Percentiles rank a stretch among this genome's conserved stretches.
Evolutionary conservation across 2,888 invertebrate species (phyloP).

Genomic region (Nomada ruficornis): DNA sequence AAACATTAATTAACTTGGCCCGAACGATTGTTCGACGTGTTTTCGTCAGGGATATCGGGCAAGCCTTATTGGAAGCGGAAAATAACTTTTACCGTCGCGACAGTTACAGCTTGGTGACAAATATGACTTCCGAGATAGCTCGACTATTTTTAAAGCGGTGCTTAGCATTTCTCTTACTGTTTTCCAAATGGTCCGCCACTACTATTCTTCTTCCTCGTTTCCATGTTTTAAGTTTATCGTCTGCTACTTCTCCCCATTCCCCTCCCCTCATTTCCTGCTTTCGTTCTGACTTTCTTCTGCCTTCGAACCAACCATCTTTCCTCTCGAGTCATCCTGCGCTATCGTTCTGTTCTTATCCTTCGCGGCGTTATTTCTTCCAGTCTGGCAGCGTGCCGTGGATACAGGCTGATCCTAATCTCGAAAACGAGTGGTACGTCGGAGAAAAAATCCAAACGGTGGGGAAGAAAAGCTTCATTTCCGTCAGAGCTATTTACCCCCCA

Average conservation of each 20-base stretch:
- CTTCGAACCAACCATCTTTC: neutral
- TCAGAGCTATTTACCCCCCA: constrained; percentile 57
- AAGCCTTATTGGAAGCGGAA: constrained; percentile 14
- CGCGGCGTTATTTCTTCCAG: constrained; percentile 33
- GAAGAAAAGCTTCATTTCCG: constrained; percentile 57
- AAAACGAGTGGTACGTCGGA: constrained; percentile 48
- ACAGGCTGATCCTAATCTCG: constrained; percentile 62
- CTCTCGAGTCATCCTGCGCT: constrained; percentile 20
- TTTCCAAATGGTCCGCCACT: constrained; percentile 6
- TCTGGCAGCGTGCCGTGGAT: constrained; percentile 57
- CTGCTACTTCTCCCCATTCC: constrained; percentile 19
- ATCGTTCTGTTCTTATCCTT: constrained; percentile 28
- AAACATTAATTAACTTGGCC: constrained; percentile 15
- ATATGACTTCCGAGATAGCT: constrained; percentile 19
- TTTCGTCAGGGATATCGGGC: neutral
- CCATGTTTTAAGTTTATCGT: constrained; percentile 33
- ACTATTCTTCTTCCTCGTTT: constrained; percentile 36
- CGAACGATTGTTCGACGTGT: neutral
- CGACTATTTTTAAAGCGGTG: constrained; percentile 46
- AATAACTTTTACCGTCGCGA: constrained; percentile 30
- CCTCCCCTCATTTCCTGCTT: neutral
- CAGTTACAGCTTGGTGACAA: constrained; percentile 23
- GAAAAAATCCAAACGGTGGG: constrained; percentile 40
- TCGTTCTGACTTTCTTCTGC: neutral
- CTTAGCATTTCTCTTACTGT: constrained; percentile 23